phyloP scores from a whole-genome alignment of 2,113 vertebrate genomes.

The Pavo muticus region DNA sequence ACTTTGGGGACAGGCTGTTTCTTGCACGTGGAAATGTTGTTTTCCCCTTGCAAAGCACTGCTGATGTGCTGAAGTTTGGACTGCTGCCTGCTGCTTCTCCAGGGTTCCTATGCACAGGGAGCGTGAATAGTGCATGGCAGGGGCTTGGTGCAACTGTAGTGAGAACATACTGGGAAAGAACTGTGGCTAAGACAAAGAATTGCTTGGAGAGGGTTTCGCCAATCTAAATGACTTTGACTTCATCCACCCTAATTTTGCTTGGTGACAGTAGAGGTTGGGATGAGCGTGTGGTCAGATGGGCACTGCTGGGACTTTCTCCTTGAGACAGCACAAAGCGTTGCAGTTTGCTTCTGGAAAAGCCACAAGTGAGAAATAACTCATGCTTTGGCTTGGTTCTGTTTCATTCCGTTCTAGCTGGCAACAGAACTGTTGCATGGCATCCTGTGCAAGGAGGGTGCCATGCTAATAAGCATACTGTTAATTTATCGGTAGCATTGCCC shows the following conservation, averaged over 20 bases:
- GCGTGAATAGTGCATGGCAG: fast-evolving
- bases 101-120: not conserved
- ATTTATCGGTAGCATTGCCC: fast-evolving
- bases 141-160: not conserved
- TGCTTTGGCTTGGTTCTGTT: not conserved
- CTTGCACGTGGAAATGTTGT: fast-evolving
- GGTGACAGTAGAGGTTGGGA: not conserved
- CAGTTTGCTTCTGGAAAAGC: not conserved
- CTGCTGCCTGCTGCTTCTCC: not conserved
- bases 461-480: fast-evolving
- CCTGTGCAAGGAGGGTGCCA: not conserved
- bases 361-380: not conserved
- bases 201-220: not conserved
- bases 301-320: not conserved
- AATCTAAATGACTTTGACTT: fast-evolving
- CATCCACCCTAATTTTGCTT: not conserved
- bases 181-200: fast-evolving
- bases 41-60: not conserved
- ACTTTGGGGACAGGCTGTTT: not conserved
- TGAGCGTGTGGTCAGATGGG: not conserved
- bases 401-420: not conserved
- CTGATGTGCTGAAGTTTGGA: not conserved
- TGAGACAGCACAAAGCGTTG: not conserved
- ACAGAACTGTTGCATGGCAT: fast-evolving
- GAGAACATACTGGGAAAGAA: not conserved